phyloP scores from a whole-genome alignment of 1,140 invertebrate species.

The Diprion similis region DNA sequence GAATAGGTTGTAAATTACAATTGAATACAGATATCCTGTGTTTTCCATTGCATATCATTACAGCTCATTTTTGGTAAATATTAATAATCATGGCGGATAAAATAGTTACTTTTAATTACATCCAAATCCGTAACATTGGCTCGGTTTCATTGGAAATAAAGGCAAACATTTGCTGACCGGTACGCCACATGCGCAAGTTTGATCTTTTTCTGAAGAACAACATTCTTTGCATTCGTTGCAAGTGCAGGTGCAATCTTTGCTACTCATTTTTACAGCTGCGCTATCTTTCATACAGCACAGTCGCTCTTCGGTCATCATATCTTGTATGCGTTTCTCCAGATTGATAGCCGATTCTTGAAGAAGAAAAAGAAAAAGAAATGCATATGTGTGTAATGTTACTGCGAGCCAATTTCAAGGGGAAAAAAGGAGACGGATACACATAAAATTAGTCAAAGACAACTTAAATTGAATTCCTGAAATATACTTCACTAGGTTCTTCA shows the following conservation, averaged over 20 bases:
- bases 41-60: background rate
- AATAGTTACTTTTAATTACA: conserved; percentile 1
- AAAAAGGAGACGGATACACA: too few relatives aligned
- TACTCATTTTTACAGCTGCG: background rate
- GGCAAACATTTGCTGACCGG: conserved; percentile 11
- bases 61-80: background rate
- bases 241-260: background rate
- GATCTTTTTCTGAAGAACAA: background rate
- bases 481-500: background rate
- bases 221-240: conserved; percentile 10
- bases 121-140: background rate
- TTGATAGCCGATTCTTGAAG: conserved; percentile 1
- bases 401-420: too few relatives aligned
- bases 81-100: background rate
- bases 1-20: conserved; percentile 1
- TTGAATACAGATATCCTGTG: background rate
- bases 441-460: too few relatives aligned
- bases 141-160: background rate
- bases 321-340: conserved; percentile 15
- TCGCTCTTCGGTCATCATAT: conserved; percentile 12
- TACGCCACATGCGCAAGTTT: conserved; percentile 11
- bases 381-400: background rate
- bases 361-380: background rate
- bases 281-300: background rate
- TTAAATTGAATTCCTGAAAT: too few relatives aligned